phyloP scores from a whole-genome alignment of 2,888 invertebrate genomes.

The Lampropteryx suffumata region DNA sequence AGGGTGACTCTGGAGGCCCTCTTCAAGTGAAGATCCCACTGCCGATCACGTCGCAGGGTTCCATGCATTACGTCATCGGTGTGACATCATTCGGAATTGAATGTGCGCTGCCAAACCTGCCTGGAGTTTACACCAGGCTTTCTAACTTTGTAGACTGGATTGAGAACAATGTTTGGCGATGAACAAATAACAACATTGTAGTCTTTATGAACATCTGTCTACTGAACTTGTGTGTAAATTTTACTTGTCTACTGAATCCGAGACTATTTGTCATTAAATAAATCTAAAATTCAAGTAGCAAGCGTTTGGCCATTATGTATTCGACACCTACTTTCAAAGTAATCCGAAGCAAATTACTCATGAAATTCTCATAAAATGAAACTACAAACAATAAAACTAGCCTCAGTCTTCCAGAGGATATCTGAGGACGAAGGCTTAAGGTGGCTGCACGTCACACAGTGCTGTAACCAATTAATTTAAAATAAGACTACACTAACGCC shows the following conservation, averaged over 20 bases:
- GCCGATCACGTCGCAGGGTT: constrained; percentile 35
- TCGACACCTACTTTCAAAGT: constrained; percentile 39
- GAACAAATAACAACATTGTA: not conserved
- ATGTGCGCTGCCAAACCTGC: constrained; percentile 48
- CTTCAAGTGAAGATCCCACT: constrained; percentile 65
- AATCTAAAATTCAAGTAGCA: constrained; percentile 14
- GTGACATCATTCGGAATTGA: constrained; percentile 58
- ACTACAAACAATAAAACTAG: constrained; percentile 70
- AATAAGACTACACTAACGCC: not conserved
- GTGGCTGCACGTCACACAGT: constrained; percentile 46
- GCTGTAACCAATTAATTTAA: constrained; percentile 19
- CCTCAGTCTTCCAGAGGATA: constrained; percentile 56
- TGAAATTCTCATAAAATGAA: constrained; percentile 59
- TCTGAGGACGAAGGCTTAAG: constrained; percentile 57
- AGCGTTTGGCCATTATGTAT: constrained; percentile 35
- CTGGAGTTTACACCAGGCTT: constrained; percentile 57
- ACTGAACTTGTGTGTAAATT: no score
- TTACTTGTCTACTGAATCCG: no score
- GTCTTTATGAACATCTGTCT: no score
- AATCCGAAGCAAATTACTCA: constrained; percentile 47
- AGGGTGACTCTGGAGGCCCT: constrained; percentile 89
- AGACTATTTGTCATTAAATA: no score
- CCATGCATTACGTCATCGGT: constrained; percentile 55
- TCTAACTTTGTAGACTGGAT: constrained; percentile 60
- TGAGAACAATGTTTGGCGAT: constrained; percentile 54